Base-by-base conservation (phyloP, 2,797 vertebrate species). In the Anolis apletophallus region DNA sequence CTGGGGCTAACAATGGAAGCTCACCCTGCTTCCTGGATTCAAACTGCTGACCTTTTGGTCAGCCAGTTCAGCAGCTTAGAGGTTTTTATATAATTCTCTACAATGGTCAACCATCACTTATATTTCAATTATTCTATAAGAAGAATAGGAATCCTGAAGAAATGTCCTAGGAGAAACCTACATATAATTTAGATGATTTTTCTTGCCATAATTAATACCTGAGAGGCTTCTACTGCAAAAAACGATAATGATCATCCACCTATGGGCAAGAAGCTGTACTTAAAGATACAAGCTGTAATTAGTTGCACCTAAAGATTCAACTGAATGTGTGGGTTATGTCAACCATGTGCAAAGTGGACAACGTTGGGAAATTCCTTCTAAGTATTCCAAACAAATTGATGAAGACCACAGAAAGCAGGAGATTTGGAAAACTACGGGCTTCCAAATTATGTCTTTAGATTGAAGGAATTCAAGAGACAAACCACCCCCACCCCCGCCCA, bases 81-180 rank as follows among this genome's bases (percentile, higher is more conserved):
- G 5, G 40, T 40, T 40, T 40, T 40, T 54, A 81, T 68, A 17
- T 32, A 72, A 11, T 23, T 87, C 85, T 64, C 46, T 72, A 16
- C 88, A 89, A 85, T 29, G 86, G 64, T 40, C 50, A 89, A 81
- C 87, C 90, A 88, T 86, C 32, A 80, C n/a, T 36, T 1, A 6
- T 67, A 80, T 74, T 73, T 50, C 36, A 16, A 59, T 17, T 82
- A 67, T 34, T 89, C 80, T 69, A 90, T 88, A 77, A 88, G 85
- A 91, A 34, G 19, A 61, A 81, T 80, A 55, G 80, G 19, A 84
- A 74, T 50, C 46, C 64, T 61, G 89, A 81, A 79, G 36, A 85
- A 64, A 61, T 84, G 85, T 89, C 50, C 13, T 9, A 40, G 21
- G 55, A 85, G 89, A 93, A 93, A 80, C 92, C 67, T 84, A 75